These are phyloP conservation scores for Semnornis frantzii DNA, from an alignment of 2,113 vertebrate genomes.

Conservation along the genomic window DNA sequence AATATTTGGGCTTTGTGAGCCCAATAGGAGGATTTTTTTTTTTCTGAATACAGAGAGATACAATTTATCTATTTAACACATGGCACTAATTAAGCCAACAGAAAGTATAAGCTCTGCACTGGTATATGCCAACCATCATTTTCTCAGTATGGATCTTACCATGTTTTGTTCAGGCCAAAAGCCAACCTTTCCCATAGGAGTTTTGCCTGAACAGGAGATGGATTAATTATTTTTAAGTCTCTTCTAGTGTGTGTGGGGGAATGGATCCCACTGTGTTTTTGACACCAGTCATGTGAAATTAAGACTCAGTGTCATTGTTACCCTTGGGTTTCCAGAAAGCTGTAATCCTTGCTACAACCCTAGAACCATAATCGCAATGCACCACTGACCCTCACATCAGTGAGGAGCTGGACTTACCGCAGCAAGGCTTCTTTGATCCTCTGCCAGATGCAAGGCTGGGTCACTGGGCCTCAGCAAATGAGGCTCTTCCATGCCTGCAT, in stretches of 20 bases:
- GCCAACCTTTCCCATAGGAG: neutral
- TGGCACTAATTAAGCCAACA: neutral
- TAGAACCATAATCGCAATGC: neutral
- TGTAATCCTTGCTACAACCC: neutral
- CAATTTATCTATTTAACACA: neutral
- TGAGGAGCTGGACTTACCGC: neutral
- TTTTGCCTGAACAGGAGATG: neutral
- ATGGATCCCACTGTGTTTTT: neutral
- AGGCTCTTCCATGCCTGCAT: neutral
- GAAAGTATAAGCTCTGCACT: neutral
- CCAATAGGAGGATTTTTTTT: neutral
- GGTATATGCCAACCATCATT: neutral
- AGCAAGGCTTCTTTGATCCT: neutral
- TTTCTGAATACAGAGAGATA: neutral
- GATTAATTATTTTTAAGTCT: neutral
- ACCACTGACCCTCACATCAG: accelerated
- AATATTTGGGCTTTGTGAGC: neutral
- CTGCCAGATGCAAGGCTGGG: neutral
- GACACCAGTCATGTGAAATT: neutral
- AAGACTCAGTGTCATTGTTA: neutral
- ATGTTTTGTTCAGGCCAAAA: constrained; percentile 6
- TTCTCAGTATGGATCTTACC: neutral
- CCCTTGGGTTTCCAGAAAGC: neutral
- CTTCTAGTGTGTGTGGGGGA: neutral
- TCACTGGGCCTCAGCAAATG: neutral